phyloP scores from a whole-genome alignment of 2,113 vertebrate species.

The Tor tambroides region DNA sequence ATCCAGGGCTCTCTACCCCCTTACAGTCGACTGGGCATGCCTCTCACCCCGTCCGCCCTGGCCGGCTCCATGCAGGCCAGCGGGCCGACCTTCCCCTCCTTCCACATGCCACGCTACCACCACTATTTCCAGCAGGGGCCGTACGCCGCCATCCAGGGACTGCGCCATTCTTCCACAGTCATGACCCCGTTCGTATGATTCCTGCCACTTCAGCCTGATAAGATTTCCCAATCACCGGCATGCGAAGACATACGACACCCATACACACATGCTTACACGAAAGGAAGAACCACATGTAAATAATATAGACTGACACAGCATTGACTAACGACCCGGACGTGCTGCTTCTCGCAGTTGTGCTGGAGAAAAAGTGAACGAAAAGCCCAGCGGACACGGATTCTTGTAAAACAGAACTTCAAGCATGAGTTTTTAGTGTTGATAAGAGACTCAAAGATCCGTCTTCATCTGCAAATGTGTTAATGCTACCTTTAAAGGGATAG shows the following conservation, averaged over 20 bases:
- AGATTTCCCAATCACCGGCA: constrained; percentile 22
- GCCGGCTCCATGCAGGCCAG: constrained; percentile 90
- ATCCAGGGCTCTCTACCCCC: constrained; percentile 95
- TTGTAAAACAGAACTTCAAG: not conserved
- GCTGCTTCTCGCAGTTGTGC: constrained; percentile 39
- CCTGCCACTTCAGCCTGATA: constrained; percentile 1
- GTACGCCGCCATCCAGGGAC: constrained; percentile 97
- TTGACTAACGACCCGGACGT: constrained; percentile 45
- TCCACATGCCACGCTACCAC: constrained; percentile 98
- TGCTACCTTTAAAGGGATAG: not conserved
- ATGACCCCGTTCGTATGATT: constrained; percentile 98
- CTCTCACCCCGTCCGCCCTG: constrained; percentile 87
- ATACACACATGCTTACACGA: constrained; percentile 16
- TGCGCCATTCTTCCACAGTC: constrained; percentile 95
- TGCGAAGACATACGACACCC: constrained; percentile 12
- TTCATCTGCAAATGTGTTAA: not conserved
- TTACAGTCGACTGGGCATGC: constrained; percentile 91
- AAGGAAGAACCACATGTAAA: constrained; percentile 66
- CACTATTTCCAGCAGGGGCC: constrained; percentile 99
- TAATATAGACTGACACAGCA: constrained; percentile 49
- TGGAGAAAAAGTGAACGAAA: constrained; percentile 33
- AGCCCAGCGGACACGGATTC: not conserved
- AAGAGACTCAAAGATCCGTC: not conserved
- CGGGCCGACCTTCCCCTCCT: constrained; percentile 94
- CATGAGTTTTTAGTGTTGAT: constrained; percentile 9